phyloP scores from a whole-genome alignment of 2,797 vertebrate genomes.

The Novumbra hubbsi region DNA sequence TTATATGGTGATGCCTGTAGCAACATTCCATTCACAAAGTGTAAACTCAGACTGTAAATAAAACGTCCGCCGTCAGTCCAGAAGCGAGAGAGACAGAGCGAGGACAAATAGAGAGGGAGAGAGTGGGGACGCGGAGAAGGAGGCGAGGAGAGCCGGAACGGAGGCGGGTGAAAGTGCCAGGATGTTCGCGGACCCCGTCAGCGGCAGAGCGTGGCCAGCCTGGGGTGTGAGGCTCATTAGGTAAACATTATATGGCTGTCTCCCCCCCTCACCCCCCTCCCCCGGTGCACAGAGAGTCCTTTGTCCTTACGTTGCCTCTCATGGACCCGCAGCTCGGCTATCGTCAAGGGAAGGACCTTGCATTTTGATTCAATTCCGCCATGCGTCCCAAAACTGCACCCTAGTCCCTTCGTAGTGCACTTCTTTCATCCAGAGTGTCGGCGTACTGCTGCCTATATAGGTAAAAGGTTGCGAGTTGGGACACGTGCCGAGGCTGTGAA shows the following conservation, averaged over 20 bases:
- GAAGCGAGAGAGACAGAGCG: no score
- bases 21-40: background rate
- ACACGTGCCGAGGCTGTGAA: no score
- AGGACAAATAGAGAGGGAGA: no score
- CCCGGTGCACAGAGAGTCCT: background rate
- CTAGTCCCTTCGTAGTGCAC: no score
- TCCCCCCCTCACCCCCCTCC: background rate
- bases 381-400: background rate
- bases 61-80: no score
- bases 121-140: no score
- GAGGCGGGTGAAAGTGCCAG: conserved; percentile 2
- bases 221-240: background rate
- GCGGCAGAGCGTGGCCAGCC: background rate
- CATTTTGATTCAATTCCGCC: background rate
- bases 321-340: background rate
- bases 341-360: background rate
- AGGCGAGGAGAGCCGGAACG: background rate
- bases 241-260: conserved; percentile 6
- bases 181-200: conserved; percentile 6
- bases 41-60: no score
- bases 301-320: background rate
- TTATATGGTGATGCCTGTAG: no score
- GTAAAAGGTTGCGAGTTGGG: no score
- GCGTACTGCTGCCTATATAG: no score
- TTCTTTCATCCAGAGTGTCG: no score